Conservation (phyloP, 1,140 invertebrate genomes). For the Heliconius melpomene region DNA sequence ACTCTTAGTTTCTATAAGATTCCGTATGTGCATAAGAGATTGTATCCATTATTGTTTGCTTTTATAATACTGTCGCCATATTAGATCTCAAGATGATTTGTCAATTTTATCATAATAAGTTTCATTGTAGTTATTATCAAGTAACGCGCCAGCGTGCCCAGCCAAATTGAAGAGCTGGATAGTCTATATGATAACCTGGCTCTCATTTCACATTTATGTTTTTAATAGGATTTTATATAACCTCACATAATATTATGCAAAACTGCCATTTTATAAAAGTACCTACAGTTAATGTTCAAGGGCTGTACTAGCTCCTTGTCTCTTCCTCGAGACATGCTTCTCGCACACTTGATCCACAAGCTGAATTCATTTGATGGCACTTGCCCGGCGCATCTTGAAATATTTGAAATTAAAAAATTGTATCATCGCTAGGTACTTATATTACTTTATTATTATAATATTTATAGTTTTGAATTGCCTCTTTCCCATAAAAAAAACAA, state of each 20-base stretch:
- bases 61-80: too few species aligned
- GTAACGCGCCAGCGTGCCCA: too few species aligned
- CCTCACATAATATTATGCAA: background rate
- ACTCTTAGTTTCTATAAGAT: too few species aligned
- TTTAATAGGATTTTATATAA: background rate
- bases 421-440: background rate
- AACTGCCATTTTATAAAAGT: background rate
- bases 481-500: too few species aligned
- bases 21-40: too few species aligned
- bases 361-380: slow-evolving; percentile 12
- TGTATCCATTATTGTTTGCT: too few species aligned
- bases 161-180: too few species aligned
- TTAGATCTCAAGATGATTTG: too few species aligned
- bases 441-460: background rate
- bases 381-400: slow-evolving; percentile 2
- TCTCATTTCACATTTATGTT: too few species aligned
- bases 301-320: background rate
- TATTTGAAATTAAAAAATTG: slow-evolving; percentile 2
- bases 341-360: background rate
- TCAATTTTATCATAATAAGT: too few species aligned
- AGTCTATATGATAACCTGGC: too few species aligned
- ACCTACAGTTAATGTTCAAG: background rate
- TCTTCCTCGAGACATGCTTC: slow-evolving; percentile 5
- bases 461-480: background rate
- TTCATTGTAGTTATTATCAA: too few species aligned